Evolutionary conservation across 2,113 vertebrate species (phyloP).

Genomic region (Limnothrissa miodon): DNA sequence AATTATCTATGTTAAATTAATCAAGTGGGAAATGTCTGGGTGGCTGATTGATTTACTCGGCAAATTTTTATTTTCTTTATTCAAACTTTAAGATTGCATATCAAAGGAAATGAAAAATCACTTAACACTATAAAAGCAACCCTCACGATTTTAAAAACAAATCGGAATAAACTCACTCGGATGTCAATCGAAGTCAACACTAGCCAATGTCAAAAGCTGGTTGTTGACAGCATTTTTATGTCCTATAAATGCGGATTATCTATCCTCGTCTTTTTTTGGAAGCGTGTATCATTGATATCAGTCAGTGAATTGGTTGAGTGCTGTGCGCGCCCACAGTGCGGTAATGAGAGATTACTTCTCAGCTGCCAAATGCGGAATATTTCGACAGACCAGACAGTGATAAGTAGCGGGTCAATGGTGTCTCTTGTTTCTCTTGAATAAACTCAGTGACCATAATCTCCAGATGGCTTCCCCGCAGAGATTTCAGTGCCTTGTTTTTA

Average conservation of each 20-base stretch:
- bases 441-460: slow-evolving; percentile 41
- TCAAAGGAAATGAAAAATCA: neutral
- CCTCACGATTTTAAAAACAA: neutral
- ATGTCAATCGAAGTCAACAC: neutral
- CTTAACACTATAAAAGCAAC: neutral
- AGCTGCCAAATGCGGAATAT: slow-evolving; percentile 1
- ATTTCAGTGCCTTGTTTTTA: neutral
- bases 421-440: slow-evolving; percentile 11
- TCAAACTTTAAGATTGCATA: neutral
- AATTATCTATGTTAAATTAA: neutral
- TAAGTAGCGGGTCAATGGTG: slow-evolving; percentile 12
- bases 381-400: slow-evolving; percentile 9
- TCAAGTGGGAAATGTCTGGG: neutral
- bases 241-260: neutral
- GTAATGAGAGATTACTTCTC: slow-evolving; percentile 12
- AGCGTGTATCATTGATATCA: neutral
- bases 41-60: neutral
- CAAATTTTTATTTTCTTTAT: neutral
- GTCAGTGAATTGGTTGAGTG: neutral
- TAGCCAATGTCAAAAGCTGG: neutral
- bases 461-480: slow-evolving; percentile 48
- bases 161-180: neutral
- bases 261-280: neutral
- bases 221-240: neutral
- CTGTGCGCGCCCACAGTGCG: neutral